A percentile compares a stretch with the other conserved stretches of the same genome.
phyloP scores from a whole-genome alignment of 2,113 vertebrate species.

The Salvelinus alpinus region DNA sequence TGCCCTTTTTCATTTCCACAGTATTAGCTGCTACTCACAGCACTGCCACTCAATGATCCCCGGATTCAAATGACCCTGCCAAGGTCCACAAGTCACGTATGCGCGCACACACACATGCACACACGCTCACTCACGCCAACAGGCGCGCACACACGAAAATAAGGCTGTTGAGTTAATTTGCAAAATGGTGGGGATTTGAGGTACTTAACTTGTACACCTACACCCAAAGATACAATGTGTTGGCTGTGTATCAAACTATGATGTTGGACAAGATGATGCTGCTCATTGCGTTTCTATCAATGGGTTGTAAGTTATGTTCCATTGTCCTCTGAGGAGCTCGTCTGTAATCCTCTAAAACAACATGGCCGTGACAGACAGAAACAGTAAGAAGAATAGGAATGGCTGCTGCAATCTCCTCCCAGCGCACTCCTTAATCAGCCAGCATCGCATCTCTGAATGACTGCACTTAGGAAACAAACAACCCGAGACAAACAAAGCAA shows the following conservation, averaged over 20 bases:
- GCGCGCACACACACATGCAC: too few species aligned
- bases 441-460: conserved; percentile 13
- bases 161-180: too few species aligned
- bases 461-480: conserved; percentile 8
- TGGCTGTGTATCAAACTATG: not conserved
- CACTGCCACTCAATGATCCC: too few species aligned
- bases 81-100: not conserved
- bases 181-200: too few species aligned
- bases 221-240: not conserved
- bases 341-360: not conserved
- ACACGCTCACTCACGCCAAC: too few species aligned
- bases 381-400: not conserved
- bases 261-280: not conserved
- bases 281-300: not conserved
- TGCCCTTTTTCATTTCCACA: too few species aligned
- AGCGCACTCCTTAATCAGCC: conserved; percentile 3
- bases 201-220: too few species aligned
- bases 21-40: too few species aligned
- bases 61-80: too few species aligned
- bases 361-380: not conserved
- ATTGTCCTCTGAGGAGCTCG: not conserved
- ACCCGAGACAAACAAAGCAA: conserved; percentile 26
- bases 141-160: not conserved
- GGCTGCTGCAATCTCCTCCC: not conserved
- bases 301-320: not conserved